Evolutionary conservation across 2,797 vertebrate genomes (phyloP), one percentile per base, ranked within the genome.

Genomic region (Phoebastria nigripes): DNA sequence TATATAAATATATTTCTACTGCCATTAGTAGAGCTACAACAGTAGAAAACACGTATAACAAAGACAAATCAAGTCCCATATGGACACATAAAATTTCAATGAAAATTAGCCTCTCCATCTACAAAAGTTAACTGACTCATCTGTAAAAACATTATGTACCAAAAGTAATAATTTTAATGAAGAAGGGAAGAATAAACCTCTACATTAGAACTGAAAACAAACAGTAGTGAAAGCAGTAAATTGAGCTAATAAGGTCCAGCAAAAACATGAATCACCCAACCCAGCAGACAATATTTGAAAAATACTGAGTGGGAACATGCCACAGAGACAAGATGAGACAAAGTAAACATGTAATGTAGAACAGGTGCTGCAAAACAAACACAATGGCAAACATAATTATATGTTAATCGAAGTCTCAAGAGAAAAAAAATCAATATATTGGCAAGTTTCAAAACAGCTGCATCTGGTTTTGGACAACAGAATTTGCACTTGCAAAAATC

Each of bases 331-430:
- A 85, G 95, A 92, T 41, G 70, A 80, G 49, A 94, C 81, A 90
- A 96, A 96, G 93, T 92, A 96, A 97, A 95, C 78, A 93, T 89
- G 87, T 92, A 95, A 76, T 9, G 51, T 82, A 86, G 83, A 97
- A 90, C 77, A 96, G 90, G 92, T 77, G 74, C 74, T 82, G 91
- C 87, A 95, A 96, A 96, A 95, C 73, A 94, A 96, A 84, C 82
- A 93, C 84, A 91, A 93, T 47, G 66, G 93, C 42, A 90, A 94
- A 95, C 96, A 96, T 94, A 95, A 97, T 63, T 44, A 90, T 79
- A 97, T 82, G 77, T 90, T 97, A 97, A 97, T 96, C 89, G 84
- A 97, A 96, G 81, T 61, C 56, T 65, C 74, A 69, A 82, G 74
- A 90, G 51, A 9, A 59, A 85, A 78, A 73, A 90, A 88, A 96